Evolutionary conservation across 2,888 invertebrate genomes (phyloP), one percentile per base, ranked within the genome.

Genomic region (Diarsia brunnea): DNA sequence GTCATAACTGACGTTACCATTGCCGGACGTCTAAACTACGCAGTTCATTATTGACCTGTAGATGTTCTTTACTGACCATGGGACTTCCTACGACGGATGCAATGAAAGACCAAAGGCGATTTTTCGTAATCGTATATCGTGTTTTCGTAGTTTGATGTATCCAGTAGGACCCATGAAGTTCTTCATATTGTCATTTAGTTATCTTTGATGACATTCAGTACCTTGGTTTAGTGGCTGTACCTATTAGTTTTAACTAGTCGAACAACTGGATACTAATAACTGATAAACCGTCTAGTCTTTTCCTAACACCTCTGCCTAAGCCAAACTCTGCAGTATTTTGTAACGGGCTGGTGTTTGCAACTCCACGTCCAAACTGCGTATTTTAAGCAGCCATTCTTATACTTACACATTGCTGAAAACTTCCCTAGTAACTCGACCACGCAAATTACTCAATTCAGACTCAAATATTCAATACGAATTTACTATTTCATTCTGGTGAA

Each of bases 21-120:
- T 55, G 68, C 55, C 45, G 49, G 68, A 31, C 43, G 60, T 71
- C 16, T 24, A 55, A 61, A 75, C 65, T 69, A 55, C 61, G 49
- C n/a, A 65, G 45, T 21, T 58, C 49, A 73, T 73, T 58, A 58
- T 19, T 55, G 43, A 21, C 21, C 51, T 58, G 31, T 51, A 38
- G 27, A 38, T 47, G 58, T 58, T 58, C 58, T 53, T 31, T 38
- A 31, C 51, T 31, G 64, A 65, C 58, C 45, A 65, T 27, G 58
- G 31, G 24, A 58, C 64, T 58, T 73, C 73, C 64, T 47, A 38
- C 3, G 51, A 60, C 38, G 73, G 58, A 73, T 60, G 49, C 64
- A 45, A 51, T n/a, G 73, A 70, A n/a, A 11, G 47, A 71, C 16
- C 43, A 16, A 55, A 63, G n/a, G n/a, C n/a, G 11, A 64, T 49